Percentiles rank a stretch among this genome's conserved stretches.
Evolutionary conservation across 37 sponge, comb jelly and placozoan genomes (phyloP).

Genomic region (Aphrocallistes beatrix): DNA sequence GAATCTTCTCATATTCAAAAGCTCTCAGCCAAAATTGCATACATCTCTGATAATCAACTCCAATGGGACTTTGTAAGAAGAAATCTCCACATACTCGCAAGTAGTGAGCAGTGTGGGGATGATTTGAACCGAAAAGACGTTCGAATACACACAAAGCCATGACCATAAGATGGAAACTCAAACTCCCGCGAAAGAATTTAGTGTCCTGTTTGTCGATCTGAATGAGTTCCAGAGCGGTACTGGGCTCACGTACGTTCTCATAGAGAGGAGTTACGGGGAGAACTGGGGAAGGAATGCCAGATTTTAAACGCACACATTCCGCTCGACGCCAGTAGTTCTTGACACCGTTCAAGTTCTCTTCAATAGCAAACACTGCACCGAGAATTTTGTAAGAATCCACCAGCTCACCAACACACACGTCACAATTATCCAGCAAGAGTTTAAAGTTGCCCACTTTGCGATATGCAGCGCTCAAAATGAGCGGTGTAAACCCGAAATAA

Average conservation of each 20-base stretch:
- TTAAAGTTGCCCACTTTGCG: constrained; percentile 3
- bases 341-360: background rate
- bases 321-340: background rate
- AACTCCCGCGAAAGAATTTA: constrained; percentile 33
- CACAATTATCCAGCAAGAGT: background rate
- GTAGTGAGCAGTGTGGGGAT: constrained; percentile 70
- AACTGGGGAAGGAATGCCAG: background rate
- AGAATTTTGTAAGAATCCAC: background rate
- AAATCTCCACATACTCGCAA: constrained; percentile 67
- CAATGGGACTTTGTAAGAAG: constrained; percentile 33
- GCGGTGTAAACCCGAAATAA: constrained; percentile 64
- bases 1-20: constrained; percentile 54
- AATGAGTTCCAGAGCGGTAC: background rate
- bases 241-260: constrained; percentile 43
- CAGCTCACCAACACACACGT: background rate
- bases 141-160: constrained; percentile 39
- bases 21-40: constrained; percentile 63
- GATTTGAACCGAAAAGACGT: constrained; percentile 52
- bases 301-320: background rate
- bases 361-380: background rate
- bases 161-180: constrained; percentile 18
- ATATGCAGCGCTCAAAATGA: constrained; percentile 47
- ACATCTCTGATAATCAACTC: constrained; percentile 33
- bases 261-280: constrained; percentile 33
- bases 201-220: constrained; percentile 26